A percentile compares a stretch with the other conserved stretches of the same genome.
phyloP scores from a whole-genome alignment of 2,113 vertebrate genomes.

The Zapus hudsonius region DNA sequence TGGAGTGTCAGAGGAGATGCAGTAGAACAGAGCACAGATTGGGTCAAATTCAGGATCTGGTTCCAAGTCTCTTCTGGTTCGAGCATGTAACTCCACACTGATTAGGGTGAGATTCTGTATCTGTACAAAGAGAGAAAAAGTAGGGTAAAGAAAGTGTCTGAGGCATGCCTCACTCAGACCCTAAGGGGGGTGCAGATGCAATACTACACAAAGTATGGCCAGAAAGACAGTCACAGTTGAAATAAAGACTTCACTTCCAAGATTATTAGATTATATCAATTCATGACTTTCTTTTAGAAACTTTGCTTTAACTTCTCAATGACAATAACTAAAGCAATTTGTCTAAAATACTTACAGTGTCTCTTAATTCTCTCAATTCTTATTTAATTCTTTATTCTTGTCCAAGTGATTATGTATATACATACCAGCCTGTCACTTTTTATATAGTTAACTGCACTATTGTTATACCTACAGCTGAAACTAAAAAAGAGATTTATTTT shows the following conservation, averaged over 20 bases:
- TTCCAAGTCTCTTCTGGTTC: constrained; percentile 95
- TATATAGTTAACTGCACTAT: background rate
- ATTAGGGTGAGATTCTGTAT: constrained; percentile 96
- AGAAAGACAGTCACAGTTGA: background rate
- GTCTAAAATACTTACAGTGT: background rate
- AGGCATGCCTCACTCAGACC: constrained; percentile 31
- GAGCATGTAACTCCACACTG: constrained; percentile 96
- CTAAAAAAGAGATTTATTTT: background rate
- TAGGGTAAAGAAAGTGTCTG: constrained; percentile 2
- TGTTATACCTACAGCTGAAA: constrained; percentile 20
- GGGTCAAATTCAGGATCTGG: constrained; percentile 99
- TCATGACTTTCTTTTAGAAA: constrained; percentile 37
- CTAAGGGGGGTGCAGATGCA: background rate
- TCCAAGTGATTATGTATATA: background rate
- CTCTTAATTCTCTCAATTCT: background rate
- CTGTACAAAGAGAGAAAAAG: constrained; percentile 83
- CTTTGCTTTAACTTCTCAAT: background rate
- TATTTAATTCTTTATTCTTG: too few species aligned
- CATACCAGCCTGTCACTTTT: background rate
- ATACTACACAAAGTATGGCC: constrained; percentile 43
- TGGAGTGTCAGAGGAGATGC: constrained; percentile 91
- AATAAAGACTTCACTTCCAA: background rate
- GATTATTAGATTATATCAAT: constrained; percentile 40
- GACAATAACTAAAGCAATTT: constrained; percentile 9
- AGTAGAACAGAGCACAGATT: constrained; percentile 99